Evolutionary conservation across 2,113 vertebrate genomes (phyloP), one percentile per base, ranked within the genome.

Genomic region (Brachyhypopomus occidentalis): DNA sequence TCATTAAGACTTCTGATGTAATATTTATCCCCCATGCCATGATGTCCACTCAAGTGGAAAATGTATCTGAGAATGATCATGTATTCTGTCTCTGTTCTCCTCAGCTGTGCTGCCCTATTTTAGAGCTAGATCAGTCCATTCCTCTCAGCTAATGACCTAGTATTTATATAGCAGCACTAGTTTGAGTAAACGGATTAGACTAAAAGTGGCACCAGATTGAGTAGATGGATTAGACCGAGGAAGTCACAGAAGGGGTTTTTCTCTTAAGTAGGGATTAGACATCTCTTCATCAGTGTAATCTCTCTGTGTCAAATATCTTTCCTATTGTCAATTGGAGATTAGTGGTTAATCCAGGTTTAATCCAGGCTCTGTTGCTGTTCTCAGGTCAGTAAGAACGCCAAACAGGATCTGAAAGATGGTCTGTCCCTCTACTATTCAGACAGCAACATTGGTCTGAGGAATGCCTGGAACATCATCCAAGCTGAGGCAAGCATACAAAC

Each of bases 391-490:
- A 96, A 98, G 85, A 98, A 96, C 0, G 97, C 97, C 52, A 97
- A 96, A 90, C 92, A 96, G 88, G 98, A 99, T 86, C 86, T 99
- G 89, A 98, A 96, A 87, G 96, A 99, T 8, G 98, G 98, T 1
- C 94, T 99, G 84, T 92, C 94, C 81, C 94, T 99, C 0, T 99
- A 99, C 91, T 97, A 98, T 88, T 96, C 96, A 0, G 96, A 99
- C 67, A 96, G 95, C 89, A 99, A 99, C 59, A 93, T 98, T 78
- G 97, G 98, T 67, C 92, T 98, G 86, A 95, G 96, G 91, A 99
- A 98, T 0, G 97, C 97, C 58, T 99, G 98, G 98, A 99, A 99
- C 92, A 98, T 98, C 89, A 98, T 99, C 87, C 98, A 99, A 90
- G 97, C 97, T 4, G 97, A 99, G 97, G 98, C 98, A 86, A 23